Evolutionary conservation across 2,888 invertebrate species (phyloP).

Genomic region (Dione juno): DNA sequence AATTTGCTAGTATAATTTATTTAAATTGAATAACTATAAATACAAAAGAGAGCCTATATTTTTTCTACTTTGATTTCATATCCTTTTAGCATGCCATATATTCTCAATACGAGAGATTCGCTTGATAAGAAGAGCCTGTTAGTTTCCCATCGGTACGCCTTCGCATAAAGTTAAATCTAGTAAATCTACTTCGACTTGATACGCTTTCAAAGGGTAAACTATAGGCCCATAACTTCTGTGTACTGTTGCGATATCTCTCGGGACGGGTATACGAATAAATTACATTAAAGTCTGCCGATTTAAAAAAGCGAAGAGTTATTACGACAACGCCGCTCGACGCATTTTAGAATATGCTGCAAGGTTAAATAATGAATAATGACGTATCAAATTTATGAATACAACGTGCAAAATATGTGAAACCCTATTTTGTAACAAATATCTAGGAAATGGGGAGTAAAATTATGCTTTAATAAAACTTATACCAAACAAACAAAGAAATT

Average conservation of each 20-base stretch:
- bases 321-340: constrained; percentile 45
- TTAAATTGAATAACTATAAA: not conserved
- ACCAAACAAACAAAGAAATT: too few species aligned
- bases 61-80: constrained; percentile 43
- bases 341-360: constrained; percentile 18
- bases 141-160: constrained; percentile 54
- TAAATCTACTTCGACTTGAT: constrained; percentile 57
- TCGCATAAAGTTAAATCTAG: constrained; percentile 60
- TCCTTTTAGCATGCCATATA: constrained; percentile 44
- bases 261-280: constrained; percentile 58
- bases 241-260: constrained; percentile 57
- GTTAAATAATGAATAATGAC: not conserved
- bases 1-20: not conserved
- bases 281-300: constrained; percentile 58
- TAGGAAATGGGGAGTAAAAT: too few species aligned
- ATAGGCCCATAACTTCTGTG: constrained; percentile 58
- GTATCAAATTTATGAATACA: not conserved
- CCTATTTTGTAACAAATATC: too few species aligned
- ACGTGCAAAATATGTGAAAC: not conserved
- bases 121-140: constrained; percentile 55
- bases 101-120: constrained; percentile 43
- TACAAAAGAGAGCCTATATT: constrained; percentile 7
- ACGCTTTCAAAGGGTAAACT: constrained; percentile 60
- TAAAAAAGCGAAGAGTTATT: constrained; percentile 56
- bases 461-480: too few species aligned